Base-by-base conservation (phyloP, 2,888 invertebrate genomes). In the Heterodera filipjevi region DNA sequence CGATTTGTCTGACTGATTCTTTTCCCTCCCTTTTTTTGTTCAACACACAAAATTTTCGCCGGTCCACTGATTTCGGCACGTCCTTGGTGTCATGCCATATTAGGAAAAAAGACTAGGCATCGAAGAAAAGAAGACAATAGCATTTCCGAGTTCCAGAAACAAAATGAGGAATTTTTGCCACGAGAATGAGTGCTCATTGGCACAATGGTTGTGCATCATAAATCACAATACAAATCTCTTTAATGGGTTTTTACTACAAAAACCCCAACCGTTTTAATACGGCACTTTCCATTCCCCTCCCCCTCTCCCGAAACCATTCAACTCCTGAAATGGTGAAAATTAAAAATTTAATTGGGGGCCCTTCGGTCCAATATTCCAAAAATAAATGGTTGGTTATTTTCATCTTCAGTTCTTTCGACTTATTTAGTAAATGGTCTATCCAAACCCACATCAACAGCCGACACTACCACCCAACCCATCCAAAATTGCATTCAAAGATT, bases 1-100 rank as follows among this genome's bases (percentile, higher is more conserved):
- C 59, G 59, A 59, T 59, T 59, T 59, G 27, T 59, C 22, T 59
- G 59, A 10, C 59, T 10, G 27, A 59, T 59, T 59, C 53, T 27
- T 59, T 27, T 59, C 27, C 0, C 16, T 22, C 53, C 53, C 53
- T 22, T 22, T 53, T 59, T 59, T n/a, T 59, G n/a, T 59, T 59
- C 59, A 27, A n/a, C n/a, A n/a, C n/a, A n/a, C n/a, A n/a, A 27
- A 59, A 59, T 27, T 27, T 59, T 59, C 10, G 27, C 19, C 59
- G 27, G 59, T 59, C 59, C 59, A 59, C 59, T 59, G 59, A 59
- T 59, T 59, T 27, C 49, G 19, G 49, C 49, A 19, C n/a, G n/a
- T 59, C 59, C 6, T 59, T 59, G 59, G 59, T 59, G 59, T 27
- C 53, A 53, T 59, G 27, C 59, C 59, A 59, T 59, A 59, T 59